These are phyloP conservation scores for Sander vitreus DNA, from an alignment of 2,113 vertebrate genomes.

Conservation along the genomic window DNA sequence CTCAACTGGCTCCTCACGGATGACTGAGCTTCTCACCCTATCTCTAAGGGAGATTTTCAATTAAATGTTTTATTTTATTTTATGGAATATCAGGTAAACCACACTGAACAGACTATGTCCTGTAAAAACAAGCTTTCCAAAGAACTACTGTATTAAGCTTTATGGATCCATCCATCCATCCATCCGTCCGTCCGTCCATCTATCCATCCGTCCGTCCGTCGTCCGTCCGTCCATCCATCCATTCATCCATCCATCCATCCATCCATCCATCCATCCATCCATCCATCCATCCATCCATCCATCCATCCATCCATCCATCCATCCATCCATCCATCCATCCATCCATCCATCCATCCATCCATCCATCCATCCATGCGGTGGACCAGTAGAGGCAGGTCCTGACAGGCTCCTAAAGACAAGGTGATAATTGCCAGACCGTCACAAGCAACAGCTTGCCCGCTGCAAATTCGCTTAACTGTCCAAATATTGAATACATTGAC, in stretches of 20 bases:
- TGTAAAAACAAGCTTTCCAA: not conserved
- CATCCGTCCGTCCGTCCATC: constrained; percentile 19
- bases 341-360: not conserved
- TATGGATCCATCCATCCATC: constrained; percentile 16
- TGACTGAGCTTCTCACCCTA: too few species aligned
- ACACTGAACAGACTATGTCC: not conserved
- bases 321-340: constrained; percentile 16
- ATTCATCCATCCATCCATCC: constrained; percentile 21
- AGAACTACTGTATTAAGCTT: not conserved
- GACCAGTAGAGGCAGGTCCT: constrained; percentile 85
- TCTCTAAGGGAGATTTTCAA: too few species aligned
- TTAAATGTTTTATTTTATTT: not conserved
- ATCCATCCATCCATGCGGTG: constrained; percentile 24
- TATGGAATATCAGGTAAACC: not conserved
- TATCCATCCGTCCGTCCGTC: constrained; percentile 3
- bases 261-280: constrained; percentile 13
- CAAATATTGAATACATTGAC: constrained; percentile 86
- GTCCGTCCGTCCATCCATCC: constrained; percentile 18
- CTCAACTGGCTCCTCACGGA: too few species aligned
- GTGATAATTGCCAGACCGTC: constrained; percentile 98
- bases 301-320: constrained; percentile 21
- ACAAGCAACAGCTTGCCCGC: constrained; percentile 91
- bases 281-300: constrained; percentile 12
- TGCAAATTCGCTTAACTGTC: constrained; percentile 93
- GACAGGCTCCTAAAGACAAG: constrained; percentile 86